These are phyloP conservation scores for Pantherophis alleghaniensis DNA, from an alignment of 2,797 vertebrate genomes.

Conservation along the genomic window DNA sequence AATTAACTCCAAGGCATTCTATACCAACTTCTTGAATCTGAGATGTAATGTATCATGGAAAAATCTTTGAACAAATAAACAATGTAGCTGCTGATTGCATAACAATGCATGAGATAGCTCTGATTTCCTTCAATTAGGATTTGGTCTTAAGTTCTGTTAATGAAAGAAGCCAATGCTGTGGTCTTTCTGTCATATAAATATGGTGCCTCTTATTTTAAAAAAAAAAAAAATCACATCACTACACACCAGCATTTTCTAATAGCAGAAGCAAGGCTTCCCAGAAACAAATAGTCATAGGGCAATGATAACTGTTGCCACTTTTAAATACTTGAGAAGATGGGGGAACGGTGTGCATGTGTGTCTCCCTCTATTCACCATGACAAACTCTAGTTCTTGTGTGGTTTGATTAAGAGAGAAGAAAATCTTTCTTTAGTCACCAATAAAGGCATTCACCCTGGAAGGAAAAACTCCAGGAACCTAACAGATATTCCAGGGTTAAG, in stretches of 20 bases:
- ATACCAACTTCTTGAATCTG: slow-evolving; percentile 59
- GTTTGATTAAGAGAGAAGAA: slow-evolving; percentile 36
- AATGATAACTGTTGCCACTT: slow-evolving; percentile 38
- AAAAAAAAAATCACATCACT: slow-evolving; percentile 30
- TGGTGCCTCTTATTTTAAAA: slow-evolving; percentile 53
- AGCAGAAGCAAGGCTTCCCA: slow-evolving; percentile 54
- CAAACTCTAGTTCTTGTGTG: slow-evolving; percentile 33
- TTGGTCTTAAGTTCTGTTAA: slow-evolving; percentile 50
- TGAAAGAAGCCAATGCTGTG: slow-evolving; percentile 54
- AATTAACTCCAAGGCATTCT: slow-evolving; percentile 57
- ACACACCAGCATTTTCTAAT: slow-evolving; percentile 55
- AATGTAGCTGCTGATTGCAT: slow-evolving; percentile 35
- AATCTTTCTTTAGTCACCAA: slow-evolving; percentile 31
- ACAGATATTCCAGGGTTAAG: too few relatives aligned
- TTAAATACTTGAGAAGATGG: neutral
- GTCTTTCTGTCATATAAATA: slow-evolving; percentile 62
- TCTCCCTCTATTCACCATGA: slow-evolving; percentile 43
- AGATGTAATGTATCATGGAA: slow-evolving; percentile 58
- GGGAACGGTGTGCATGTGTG: neutral
- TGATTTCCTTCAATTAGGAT: slow-evolving; percentile 55
- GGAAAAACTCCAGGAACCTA: too few relatives aligned
- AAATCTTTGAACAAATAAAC: slow-evolving; percentile 51
- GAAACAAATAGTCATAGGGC: slow-evolving; percentile 58
- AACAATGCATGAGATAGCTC: slow-evolving; percentile 54
- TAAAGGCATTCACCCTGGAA: slow-evolving; percentile 14